These are phyloP conservation scores for Oryctolagus cuniculus DNA, from an alignment of 2,113 vertebrate species.

Conservation along the genomic window mOryCun1.1 NC_091438.1:4049001-4049500, in stretches of 20 bases:
- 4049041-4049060: rapidly evolving
- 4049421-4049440: neutral
- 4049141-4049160: neutral
- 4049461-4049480: neutral
- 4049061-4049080: rapidly evolving
- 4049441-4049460: neutral
- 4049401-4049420: neutral
- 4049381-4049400: neutral
- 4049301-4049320: neutral
- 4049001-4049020: rapidly evolving
- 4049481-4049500: neutral
- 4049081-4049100: rapidly evolving
- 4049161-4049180: constrained; percentile 45
- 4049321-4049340: neutral
- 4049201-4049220: neutral
- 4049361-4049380: neutral
- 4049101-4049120: neutral
- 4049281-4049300: neutral
- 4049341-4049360: neutral
- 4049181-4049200: constrained; percentile 59
- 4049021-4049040: neutral
- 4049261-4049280: neutral
- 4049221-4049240: neutral
- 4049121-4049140: constrained; percentile 12
- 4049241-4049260: neutral